Conservation (phyloP, 2,888 invertebrate genomes). For the Protodeltote pygarga region DNA sequence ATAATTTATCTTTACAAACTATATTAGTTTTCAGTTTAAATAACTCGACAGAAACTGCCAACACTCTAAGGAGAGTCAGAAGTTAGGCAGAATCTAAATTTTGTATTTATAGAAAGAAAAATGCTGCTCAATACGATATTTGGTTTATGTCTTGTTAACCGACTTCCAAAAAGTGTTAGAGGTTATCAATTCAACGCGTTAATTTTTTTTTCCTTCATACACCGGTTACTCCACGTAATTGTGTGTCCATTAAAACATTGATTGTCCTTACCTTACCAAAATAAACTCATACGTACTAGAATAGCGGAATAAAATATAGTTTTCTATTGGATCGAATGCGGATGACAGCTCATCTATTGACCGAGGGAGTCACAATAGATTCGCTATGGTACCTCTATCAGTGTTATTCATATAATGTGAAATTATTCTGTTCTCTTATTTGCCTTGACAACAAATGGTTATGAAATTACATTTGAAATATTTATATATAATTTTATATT, state of each 20-base stretch:
- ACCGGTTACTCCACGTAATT: neutral
- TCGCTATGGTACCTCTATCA: conserved; percentile 21
- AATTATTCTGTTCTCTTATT: conserved; percentile 16
- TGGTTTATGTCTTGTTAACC: too few species aligned
- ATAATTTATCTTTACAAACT: conserved; percentile 21
- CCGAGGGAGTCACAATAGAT: conserved; percentile 27
- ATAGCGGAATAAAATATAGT: conserved; percentile 16
- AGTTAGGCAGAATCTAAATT: neutral
- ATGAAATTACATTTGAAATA: neutral
- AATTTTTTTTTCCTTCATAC: neutral
- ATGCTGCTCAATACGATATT: too few species aligned
- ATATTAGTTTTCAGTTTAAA: conserved; percentile 27
- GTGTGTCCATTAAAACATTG: neutral
- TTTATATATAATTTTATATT: too few species aligned
- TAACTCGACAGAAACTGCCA: conserved; percentile 8
- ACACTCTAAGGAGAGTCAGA: conserved; percentile 1
- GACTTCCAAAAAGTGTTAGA: too few species aligned
- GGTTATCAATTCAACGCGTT: too few species aligned
- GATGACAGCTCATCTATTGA: conserved; percentile 40
- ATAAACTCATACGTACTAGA: conserved; percentile 4
- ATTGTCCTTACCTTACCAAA: conserved; percentile 1
- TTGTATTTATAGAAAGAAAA: too few species aligned
- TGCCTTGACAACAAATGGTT: conserved; percentile 3
- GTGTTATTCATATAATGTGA: conserved; percentile 20
- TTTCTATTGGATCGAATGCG: conserved; percentile 24